A percentile compares a stretch with the other conserved stretches of the same genome.
phyloP scores from a whole-genome alignment of 2,797 vertebrate genomes.

The Takifugu rubripes region DNA sequence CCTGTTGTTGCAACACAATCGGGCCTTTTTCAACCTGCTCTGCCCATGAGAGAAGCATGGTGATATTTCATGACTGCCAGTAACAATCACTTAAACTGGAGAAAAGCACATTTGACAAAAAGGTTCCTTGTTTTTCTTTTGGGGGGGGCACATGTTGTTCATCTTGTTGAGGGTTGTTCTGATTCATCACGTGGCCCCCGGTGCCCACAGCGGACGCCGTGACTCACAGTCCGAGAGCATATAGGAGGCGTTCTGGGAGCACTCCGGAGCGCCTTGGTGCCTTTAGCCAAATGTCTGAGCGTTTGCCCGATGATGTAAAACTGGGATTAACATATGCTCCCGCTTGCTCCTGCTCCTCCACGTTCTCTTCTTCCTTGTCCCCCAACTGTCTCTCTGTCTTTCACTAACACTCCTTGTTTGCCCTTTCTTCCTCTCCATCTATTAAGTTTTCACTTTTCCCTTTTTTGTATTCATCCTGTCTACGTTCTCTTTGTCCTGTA shows the following conservation, averaged over 20 bases:
- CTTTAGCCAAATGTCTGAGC: slow-evolving; percentile 53
- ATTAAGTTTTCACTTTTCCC: slow-evolving; percentile 27
- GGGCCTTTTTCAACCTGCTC: slow-evolving; percentile 35
- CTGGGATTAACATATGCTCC: slow-evolving; percentile 64
- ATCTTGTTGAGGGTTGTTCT: slow-evolving; percentile 8
- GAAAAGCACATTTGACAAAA: slow-evolving; percentile 47
- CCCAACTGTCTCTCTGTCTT: slow-evolving; percentile 37
- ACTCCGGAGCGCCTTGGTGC: slow-evolving; percentile 35
- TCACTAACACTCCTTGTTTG: slow-evolving; percentile 26
- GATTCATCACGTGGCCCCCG: slow-evolving; percentile 44
- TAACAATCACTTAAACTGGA: slow-evolving; percentile 45
- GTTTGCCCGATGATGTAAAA: slow-evolving; percentile 62
- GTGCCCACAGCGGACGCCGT: slow-evolving; percentile 39
- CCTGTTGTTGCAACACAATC: slow-evolving; percentile 35
- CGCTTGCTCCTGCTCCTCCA: slow-evolving; percentile 21
- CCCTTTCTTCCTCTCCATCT: slow-evolving; percentile 7
- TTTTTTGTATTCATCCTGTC: slow-evolving; percentile 15
- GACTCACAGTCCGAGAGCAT: slow-evolving; percentile 54
- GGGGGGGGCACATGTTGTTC: slow-evolving; percentile 42
- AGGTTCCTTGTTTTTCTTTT: slow-evolving; percentile 35
- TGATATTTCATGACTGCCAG: slow-evolving; percentile 45
- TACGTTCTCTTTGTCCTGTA: slow-evolving; percentile 50
- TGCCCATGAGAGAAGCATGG: slow-evolving; percentile 30
- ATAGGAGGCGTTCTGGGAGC: slow-evolving; percentile 47
- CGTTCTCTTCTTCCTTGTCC: slow-evolving; percentile 31